phyloP scores from a whole-genome alignment of 2,797 vertebrate species.

The Microctenopoma lineatum region DNA sequence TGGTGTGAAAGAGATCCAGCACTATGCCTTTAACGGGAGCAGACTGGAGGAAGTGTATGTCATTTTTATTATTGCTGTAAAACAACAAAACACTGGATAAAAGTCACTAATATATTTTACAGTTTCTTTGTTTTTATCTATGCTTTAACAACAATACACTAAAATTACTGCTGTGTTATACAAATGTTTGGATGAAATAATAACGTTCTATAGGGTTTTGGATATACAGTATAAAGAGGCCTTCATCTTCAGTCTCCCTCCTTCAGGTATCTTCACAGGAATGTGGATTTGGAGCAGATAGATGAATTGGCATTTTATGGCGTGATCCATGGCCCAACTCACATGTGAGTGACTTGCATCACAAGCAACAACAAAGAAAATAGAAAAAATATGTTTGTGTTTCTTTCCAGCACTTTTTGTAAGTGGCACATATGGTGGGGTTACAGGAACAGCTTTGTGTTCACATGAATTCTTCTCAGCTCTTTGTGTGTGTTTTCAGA shows the following conservation, averaged over 20 bases:
- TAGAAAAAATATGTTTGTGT: neutral
- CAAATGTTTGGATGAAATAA: neutral
- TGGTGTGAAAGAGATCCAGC: constrained; percentile 85
- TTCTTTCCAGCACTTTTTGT: neutral
- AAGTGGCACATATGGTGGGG: neutral
- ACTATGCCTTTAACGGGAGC: constrained; percentile 89
- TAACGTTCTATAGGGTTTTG: neutral
- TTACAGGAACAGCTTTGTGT: constrained; percentile 14
- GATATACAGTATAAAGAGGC: neutral
- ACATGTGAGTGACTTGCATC: constrained; percentile 84
- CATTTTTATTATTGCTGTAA: neutral
- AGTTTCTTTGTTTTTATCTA: neutral
- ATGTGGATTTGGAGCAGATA: constrained; percentile 84
- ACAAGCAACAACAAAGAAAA: neutral
- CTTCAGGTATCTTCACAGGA: constrained; percentile 88
- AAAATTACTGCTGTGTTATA: neutral
- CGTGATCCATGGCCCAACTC: constrained; percentile 85
- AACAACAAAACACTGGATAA: constrained; percentile 1
- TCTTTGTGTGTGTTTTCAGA: constrained; percentile 70
- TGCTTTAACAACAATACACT: neutral
- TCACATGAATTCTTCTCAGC: constrained; percentile 12
- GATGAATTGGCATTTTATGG: constrained; percentile 88
- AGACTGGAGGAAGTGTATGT: constrained; percentile 89
- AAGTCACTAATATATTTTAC: neutral
- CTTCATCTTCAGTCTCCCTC: constrained; percentile 10